Base-by-base conservation (phyloP, 2,888 invertebrate species). In the Tenthredo livida region DNA sequence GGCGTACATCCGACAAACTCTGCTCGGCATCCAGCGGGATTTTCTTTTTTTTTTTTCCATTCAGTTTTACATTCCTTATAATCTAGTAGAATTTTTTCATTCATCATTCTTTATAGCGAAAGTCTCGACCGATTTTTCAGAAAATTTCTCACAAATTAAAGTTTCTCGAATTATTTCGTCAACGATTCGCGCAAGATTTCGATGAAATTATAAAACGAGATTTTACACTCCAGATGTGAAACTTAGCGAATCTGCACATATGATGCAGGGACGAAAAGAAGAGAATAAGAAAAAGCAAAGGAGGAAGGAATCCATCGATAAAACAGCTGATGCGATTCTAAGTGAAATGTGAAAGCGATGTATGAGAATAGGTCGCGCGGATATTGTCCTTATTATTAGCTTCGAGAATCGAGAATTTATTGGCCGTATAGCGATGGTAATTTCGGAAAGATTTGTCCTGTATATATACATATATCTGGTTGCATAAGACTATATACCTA, bases 311-410 rank as follows among this genome's bases (percentile, higher is more conserved):
- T 67, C n/a, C 21, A 43, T n/a, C 37, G 0, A n/a, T 73, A n/a
- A 73, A 73, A 25, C 6, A 67, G 67, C 10, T 73, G 43, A 73
- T 73, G 72, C 40, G 40, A 73, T 12, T 73, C 40, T 43, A 40
- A 73, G 72, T 73, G 72, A 73, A 73, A 73, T 73, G n/a, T 43
- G n/a, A 73, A 73, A 43, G 72, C 72, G 72, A 73, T 73, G 43
- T 73, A 12, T 73, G 29, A 73, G 67, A 40, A n/a, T 43, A 10
- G n/a, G 21, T 12, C 21, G 40, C 72, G 40, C 72, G 21, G 21
- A 70, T 33, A 67, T n/a, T 9, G 43, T 73, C 40, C 40, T 21
- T 43, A 40, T 73, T 73, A 73, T 73, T 73, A 73, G 72, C 72
- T 21, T 12, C 33, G 33, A 25, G n/a, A 43, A 73, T 73, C 25